Evolutionary conservation across 2,113 vertebrate species (phyloP), one percentile per base, ranked within the genome.

Genomic region (Tupaia tana): DNA sequence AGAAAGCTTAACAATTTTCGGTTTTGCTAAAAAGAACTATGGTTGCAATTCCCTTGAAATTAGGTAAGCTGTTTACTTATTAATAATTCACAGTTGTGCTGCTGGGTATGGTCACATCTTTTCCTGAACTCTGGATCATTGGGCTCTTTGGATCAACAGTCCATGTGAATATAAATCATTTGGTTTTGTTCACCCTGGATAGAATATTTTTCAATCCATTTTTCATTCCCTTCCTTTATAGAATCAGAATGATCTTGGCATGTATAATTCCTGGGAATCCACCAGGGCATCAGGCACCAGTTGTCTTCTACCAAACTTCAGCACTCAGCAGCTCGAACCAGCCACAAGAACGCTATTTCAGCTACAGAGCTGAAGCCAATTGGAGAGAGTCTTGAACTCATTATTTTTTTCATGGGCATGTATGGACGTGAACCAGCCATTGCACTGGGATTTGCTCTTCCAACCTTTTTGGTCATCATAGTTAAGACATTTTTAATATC

Each of bases 401-500:
- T 92, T 95, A 70, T 69, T 84, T 67, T 67, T 93, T 93, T 92
- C 27, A 29, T 92, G 56, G 66, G 94, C 56, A 15, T 31, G 70
- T 54, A 43, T 91, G 54, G 59, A 58, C 27, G 24, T 67, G 82
- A 92, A 89, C 27, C 74, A 94, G 63, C 24, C 31, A 58, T 16
- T 92, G 54, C 22, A 10, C 56, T 84, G 64, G 73, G 64, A 85
- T 18, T 93, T 67, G 80, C 78, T 86, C 70, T 90, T 90, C 29
- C 18, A 85, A 90, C n/a, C 69, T 86, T 95, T 95, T 61, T 0
- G 9, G 12, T 66, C 78, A 71, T 96, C 29, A 56, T 61, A 31
- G 24, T 3, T 54, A 64, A 93, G 79, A 13, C 63, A 83, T 25
- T 61, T 74, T 86, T 64, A 94, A 22, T 80, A 69, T 86, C 31